Percentiles rank a stretch among this genome's conserved stretches.
Conservation (phyloP, 2,888 invertebrate genomes). For the Parelbella ahira region DNA sequence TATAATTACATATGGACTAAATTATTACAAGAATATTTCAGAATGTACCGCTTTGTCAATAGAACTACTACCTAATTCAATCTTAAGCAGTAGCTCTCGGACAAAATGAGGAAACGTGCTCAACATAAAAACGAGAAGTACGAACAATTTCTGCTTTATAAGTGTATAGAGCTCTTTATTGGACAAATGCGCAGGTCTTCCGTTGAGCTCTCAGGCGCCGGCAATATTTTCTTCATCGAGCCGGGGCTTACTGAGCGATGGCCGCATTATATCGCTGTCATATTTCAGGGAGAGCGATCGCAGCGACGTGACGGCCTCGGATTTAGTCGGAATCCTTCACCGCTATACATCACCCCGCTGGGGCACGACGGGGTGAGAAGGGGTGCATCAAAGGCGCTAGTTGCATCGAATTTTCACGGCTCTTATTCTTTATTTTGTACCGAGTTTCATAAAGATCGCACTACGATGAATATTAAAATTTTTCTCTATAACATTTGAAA, state of each 20-base stretch:
- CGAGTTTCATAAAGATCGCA: conserved; percentile 63
- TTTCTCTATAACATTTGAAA: conserved; percentile 9
- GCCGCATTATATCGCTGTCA: conserved; percentile 63
- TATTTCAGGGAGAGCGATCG: conserved; percentile 67
- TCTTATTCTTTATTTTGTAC: conserved; percentile 42
- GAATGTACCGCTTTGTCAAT: background rate
- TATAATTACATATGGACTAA: too few species aligned
- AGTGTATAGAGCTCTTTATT: conserved; percentile 35
- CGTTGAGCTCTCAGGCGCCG: conserved; percentile 43
- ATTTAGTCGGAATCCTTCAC: conserved; percentile 32
- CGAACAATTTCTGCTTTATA: conserved; percentile 32
- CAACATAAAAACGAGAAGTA: conserved; percentile 21
- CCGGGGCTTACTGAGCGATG: conserved; percentile 62
- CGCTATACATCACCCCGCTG: conserved; percentile 40
- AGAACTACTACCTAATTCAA: conserved; percentile 13
- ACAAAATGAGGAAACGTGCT: conserved; percentile 22
- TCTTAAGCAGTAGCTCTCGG: conserved; percentile 17
- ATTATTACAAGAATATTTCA: background rate
- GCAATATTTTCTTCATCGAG: conserved; percentile 69
- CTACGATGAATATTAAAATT: conserved; percentile 65
- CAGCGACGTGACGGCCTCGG: conserved; percentile 54
- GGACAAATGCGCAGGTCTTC: conserved; percentile 28
- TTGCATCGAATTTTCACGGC: conserved; percentile 51
- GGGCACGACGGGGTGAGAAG: conserved; percentile 2
- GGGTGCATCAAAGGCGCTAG: conserved; percentile 41